A percentile compares a stretch with the other conserved stretches of the same genome.
Conservation (phyloP, 1,140 invertebrate species). For the Sipha flava region DNA sequence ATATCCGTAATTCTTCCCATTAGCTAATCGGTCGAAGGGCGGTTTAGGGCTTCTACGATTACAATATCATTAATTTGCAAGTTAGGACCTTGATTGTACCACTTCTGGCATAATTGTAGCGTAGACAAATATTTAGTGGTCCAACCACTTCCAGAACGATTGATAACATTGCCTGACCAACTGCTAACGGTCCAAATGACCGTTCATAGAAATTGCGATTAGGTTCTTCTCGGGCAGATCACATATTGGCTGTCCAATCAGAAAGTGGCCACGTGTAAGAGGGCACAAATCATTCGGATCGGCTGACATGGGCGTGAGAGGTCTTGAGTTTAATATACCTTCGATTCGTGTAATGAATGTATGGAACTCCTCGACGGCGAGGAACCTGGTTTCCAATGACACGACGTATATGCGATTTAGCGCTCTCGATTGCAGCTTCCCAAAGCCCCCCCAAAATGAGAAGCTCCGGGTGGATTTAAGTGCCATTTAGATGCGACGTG, state of each 20-base stretch:
- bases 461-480: slow-evolving; percentile 39
- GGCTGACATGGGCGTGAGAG: slow-evolving; percentile 40
- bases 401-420: slow-evolving; percentile 40
- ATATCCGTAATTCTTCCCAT: slow-evolving; percentile 35
- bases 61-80: not conserved
- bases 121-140: slow-evolving; percentile 37
- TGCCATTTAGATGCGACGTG: slow-evolving; percentile 3
- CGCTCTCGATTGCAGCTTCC: slow-evolving; percentile 42
- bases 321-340: slow-evolving; percentile 41
- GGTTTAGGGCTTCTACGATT: not conserved
- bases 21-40: slow-evolving; percentile 38
- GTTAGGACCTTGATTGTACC: slow-evolving; percentile 25
- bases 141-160: slow-evolving; percentile 40
- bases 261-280: slow-evolving; percentile 41
- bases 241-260: slow-evolving; percentile 35
- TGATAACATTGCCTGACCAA: slow-evolving; percentile 34
- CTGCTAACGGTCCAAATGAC: slow-evolving; percentile 35
- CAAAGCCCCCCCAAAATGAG: slow-evolving; percentile 43
- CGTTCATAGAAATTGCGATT: slow-evolving; percentile 25
- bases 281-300: slow-evolving; percentile 39
- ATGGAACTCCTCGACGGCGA: slow-evolving; percentile 40
- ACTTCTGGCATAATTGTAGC: slow-evolving; percentile 40
- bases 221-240: slow-evolving; percentile 16
- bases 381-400: slow-evolving; percentile 37
- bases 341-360: slow-evolving; percentile 39